phyloP scores from a whole-genome alignment of 2,888 invertebrate genomes.

The Stramonita haemastoma region DNA sequence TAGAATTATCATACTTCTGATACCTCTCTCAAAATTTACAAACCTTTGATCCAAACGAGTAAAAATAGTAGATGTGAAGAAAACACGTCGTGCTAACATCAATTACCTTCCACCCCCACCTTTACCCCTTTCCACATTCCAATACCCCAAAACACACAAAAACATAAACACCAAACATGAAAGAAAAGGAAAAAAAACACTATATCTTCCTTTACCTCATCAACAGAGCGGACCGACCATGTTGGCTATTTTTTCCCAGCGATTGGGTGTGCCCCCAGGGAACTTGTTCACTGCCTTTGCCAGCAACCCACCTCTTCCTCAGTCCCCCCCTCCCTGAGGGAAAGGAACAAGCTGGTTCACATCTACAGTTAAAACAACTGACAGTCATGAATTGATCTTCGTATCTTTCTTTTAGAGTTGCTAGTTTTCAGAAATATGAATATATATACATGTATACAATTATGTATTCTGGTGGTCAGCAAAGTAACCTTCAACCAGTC shows the following conservation, averaged over 20 bases:
- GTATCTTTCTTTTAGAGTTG: too few relatives aligned
- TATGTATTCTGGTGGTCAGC: background rate
- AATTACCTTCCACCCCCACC: too few relatives aligned
- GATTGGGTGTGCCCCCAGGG: conserved; percentile 89
- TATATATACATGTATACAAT: too few relatives aligned
- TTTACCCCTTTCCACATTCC: too few relatives aligned
- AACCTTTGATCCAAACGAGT: too few relatives aligned
- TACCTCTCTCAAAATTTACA: background rate
- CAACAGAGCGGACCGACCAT: conserved; percentile 85
- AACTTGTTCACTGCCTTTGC: conserved; percentile 84
- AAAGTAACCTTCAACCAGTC: background rate
- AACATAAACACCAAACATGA: background rate
- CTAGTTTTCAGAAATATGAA: too few relatives aligned
- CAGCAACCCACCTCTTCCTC: conserved; percentile 73
- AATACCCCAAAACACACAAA: too few relatives aligned
- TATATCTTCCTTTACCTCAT: conserved; percentile 81
- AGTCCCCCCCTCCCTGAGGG: conserved; percentile 66
- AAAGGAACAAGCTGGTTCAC: too few relatives aligned
- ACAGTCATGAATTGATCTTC: too few relatives aligned
- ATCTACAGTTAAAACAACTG: too few relatives aligned
- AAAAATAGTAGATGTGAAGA: too few relatives aligned
- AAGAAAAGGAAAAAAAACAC: conserved; percentile 17
- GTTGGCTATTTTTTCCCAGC: conserved; percentile 95
- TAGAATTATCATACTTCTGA: background rate
- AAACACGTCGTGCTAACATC: too few relatives aligned